phyloP scores from a whole-genome alignment of 2,113 vertebrate genomes.

The Limnothrissa miodon region DNA sequence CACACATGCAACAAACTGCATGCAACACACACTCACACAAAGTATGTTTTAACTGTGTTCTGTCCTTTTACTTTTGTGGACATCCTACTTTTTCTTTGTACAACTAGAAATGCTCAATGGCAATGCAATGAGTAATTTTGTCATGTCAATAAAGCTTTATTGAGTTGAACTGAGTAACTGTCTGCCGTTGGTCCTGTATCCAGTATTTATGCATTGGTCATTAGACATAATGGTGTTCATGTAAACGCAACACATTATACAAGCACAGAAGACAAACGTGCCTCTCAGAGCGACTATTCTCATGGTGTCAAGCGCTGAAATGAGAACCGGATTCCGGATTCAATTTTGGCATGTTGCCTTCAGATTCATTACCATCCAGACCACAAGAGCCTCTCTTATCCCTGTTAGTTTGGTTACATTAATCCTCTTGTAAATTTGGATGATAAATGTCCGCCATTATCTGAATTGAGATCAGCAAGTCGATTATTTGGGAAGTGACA shows the following conservation, averaged over 20 bases:
- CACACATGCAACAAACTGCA: too few relatives aligned
- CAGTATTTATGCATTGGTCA: too few relatives aligned
- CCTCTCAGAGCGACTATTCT: not conserved
- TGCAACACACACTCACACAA: too few relatives aligned
- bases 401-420: not conserved
- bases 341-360: not conserved
- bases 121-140: too few relatives aligned
- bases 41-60: too few relatives aligned
- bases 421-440: not conserved
- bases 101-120: too few relatives aligned
- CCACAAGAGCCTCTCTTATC: not conserved
- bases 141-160: too few relatives aligned
- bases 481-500: not conserved
- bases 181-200: too few relatives aligned
- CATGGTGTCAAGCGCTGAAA: not conserved
- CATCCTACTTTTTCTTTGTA: too few relatives aligned
- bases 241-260: not conserved
- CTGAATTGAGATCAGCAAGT: not conserved
- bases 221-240: too few relatives aligned
- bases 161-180: too few relatives aligned
- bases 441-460: not conserved
- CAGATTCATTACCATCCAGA: slow-evolving; percentile 2
- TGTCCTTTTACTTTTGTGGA: too few relatives aligned
- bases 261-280: not conserved
- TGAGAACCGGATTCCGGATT: not conserved